Evolutionary conservation across 2,113 vertebrate species (phyloP).

Genomic region (Petroica traversi): DNA sequence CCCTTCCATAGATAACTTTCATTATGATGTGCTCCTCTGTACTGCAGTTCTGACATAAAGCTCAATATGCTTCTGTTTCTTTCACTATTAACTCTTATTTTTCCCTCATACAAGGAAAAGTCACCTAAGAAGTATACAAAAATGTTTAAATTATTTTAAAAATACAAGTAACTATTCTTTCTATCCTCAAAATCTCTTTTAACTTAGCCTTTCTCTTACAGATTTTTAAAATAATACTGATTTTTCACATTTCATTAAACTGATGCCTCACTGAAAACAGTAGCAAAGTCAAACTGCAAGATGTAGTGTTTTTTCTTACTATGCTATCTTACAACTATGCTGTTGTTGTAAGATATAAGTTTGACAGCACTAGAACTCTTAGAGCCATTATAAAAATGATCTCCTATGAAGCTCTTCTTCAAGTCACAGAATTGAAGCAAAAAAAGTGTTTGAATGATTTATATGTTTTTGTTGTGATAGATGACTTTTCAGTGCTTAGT

Average conservation of each 20-base stretch:
- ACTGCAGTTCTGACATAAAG: background rate
- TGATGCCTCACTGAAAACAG: background rate
- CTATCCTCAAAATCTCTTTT: background rate
- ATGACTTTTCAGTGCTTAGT: background rate
- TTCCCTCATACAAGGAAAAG: background rate
- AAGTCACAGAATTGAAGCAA: background rate
- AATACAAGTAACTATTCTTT: background rate
- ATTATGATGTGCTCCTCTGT: background rate
- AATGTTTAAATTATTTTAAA: background rate
- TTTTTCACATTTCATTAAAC: background rate
- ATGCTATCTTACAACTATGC: too few relatives aligned
- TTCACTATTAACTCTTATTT: background rate
- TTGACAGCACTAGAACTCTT: background rate
- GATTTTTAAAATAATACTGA: background rate
- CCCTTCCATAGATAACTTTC: background rate
- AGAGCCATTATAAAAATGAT: background rate
- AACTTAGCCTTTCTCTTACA: background rate
- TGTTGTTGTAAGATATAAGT: background rate
- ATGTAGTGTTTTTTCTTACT: background rate
- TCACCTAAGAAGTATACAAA: background rate
- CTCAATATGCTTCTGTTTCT: background rate
- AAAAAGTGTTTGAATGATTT: background rate
- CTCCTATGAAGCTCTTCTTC: background rate
- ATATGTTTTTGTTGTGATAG: background rate
- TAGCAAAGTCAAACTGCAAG: background rate